phyloP scores from a whole-genome alignment of 64 coral and sea anemone species.

The Acropora yongei region DNA sequence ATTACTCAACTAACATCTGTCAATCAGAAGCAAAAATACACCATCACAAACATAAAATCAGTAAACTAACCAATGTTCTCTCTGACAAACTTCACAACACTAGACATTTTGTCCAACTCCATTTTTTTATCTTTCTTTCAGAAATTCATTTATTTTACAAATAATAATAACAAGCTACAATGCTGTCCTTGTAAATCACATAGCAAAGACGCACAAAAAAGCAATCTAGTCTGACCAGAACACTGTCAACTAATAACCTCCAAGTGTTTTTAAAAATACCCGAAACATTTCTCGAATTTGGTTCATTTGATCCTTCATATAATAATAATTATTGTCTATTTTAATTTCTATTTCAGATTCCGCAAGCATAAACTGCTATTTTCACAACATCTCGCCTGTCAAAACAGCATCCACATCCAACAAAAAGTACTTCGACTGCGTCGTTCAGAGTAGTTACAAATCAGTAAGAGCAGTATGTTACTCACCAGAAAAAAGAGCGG shows the following conservation, averaged over 20 bases:
- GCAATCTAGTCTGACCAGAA: no score
- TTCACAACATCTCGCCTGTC: slow-evolving; percentile 61
- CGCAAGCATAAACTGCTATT: slow-evolving; percentile 66
- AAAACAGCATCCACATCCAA: slow-evolving; percentile 67
- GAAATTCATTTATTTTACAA: no score
- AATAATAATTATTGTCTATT: neutral
- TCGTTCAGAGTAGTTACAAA: neutral
- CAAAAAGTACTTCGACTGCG: slow-evolving; percentile 62
- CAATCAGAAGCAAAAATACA: neutral
- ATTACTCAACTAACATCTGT: neutral
- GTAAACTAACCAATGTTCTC: neutral
- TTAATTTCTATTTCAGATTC: slow-evolving; percentile 31
- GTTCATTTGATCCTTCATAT: neutral
- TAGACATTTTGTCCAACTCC: no score
- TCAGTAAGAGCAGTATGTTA: no score
- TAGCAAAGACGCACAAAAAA: no score
- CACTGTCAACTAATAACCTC: no score
- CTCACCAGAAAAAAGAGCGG: no score
- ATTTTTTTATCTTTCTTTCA: no score
- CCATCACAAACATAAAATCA: neutral
- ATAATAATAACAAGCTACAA: no score
- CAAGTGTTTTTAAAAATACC: no score
- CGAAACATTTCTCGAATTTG: neutral
- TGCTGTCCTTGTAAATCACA: no score
- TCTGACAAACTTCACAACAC: neutral